Conservation (phyloP, 2,797 vertebrate species). For the Psittacula echo region DNA sequence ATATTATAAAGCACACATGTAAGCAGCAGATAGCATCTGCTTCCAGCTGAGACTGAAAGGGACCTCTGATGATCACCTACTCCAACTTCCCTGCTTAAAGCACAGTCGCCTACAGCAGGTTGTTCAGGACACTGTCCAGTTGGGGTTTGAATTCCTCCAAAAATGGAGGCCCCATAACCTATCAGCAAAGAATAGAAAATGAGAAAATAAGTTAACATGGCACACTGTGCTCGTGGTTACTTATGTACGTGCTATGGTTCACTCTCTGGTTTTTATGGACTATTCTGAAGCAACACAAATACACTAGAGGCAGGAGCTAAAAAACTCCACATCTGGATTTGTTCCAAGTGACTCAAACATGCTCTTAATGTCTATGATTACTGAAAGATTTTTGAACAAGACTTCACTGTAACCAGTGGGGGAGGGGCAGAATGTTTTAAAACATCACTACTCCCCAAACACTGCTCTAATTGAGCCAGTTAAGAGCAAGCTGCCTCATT, state of each 20-base stretch:
- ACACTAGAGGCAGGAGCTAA: not conserved
- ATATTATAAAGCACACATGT: not conserved
- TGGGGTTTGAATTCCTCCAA: not conserved
- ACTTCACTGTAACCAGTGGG: not conserved
- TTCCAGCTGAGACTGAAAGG: not conserved
- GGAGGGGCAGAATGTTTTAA: not conserved
- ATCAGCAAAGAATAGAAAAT: not conserved
- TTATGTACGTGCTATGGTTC: not conserved
- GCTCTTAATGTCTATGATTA: slow-evolving; percentile 29
- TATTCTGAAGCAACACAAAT: not conserved
- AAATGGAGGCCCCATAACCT: not conserved
- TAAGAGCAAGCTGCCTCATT: not conserved
- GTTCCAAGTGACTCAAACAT: not conserved
- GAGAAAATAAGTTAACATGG: not conserved
- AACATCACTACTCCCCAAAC: not conserved
- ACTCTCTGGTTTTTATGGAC: not conserved
- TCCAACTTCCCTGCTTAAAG: not conserved
- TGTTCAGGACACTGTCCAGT: not conserved
- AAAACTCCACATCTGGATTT: not conserved
- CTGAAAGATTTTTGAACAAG: not conserved
- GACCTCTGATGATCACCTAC: not conserved
- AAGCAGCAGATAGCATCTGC: not conserved
- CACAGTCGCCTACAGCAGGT: not conserved
- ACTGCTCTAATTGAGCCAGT: not conserved
- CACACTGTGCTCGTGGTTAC: not conserved